Evolutionary conservation across 2,113 vertebrate genomes (phyloP).

Genomic region (Cololabis saira): DNA sequence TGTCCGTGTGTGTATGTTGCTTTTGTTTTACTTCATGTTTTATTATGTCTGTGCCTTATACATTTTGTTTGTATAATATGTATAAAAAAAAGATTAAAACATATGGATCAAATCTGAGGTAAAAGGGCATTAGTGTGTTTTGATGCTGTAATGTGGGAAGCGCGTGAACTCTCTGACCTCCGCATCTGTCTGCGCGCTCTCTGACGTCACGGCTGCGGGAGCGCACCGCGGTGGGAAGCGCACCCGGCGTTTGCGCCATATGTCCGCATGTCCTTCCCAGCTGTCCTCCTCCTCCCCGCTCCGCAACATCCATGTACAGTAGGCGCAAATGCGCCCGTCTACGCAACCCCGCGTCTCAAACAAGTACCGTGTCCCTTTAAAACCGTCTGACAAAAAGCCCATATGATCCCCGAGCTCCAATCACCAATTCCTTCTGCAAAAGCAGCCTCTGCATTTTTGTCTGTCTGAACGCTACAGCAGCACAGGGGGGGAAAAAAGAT

Average conservation of each 20-base stretch:
- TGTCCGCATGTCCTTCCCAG: constrained; percentile 22
- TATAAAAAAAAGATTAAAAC: neutral
- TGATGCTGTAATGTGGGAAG: neutral
- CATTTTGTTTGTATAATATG: too few species aligned
- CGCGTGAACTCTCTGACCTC: constrained; percentile 53
- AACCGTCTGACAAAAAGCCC: constrained; percentile 87
- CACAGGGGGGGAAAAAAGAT: constrained; percentile 60
- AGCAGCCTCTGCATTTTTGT: constrained; percentile 83
- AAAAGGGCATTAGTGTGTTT: neutral
- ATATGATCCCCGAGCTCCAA: constrained; percentile 91
- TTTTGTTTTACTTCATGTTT: too few species aligned
- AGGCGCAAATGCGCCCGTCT: constrained; percentile 34
- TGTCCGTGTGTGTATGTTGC: too few species aligned
- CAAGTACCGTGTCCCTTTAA: constrained; percentile 89
- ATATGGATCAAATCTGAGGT: neutral
- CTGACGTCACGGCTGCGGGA: constrained; percentile 64
- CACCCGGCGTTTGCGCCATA: constrained; percentile 53
- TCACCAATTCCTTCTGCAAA: constrained; percentile 85
- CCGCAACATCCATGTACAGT: neutral
- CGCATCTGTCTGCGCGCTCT: constrained; percentile 37
- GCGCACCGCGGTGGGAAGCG: constrained; percentile 42
- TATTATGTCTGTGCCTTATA: too few species aligned
- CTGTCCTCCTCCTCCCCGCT: neutral
- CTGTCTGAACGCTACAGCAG: constrained; percentile 78
- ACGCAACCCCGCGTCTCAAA: constrained; percentile 45